Evolutionary conservation across 2,797 vertebrate genomes (phyloP).

Genomic region (Anisognathus igniventris): DNA sequence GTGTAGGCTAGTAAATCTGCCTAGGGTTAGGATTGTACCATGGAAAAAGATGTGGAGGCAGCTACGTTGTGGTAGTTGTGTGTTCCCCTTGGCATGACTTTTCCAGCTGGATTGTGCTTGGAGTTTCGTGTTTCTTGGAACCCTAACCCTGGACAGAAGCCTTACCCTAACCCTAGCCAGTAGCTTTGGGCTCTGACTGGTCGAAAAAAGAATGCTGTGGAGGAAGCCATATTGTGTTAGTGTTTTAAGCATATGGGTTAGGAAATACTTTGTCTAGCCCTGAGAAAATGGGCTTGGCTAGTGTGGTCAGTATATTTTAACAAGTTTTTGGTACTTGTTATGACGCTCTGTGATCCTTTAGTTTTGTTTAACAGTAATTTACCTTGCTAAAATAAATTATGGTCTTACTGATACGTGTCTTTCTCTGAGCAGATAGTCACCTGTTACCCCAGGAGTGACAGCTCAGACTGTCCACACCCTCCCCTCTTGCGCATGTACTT

Average conservation of each 20-base stretch:
- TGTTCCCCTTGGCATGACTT: too few relatives aligned
- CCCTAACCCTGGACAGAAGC: too few relatives aligned
- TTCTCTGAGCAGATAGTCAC: background rate
- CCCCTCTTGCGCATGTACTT: background rate
- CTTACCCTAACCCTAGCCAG: too few relatives aligned
- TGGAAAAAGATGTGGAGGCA: too few relatives aligned
- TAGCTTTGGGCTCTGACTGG: too few relatives aligned
- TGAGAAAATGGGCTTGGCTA: background rate
- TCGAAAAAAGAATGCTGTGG: fast-evolving
- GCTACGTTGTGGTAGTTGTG: too few relatives aligned
- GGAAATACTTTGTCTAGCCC: background rate
- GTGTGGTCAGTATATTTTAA: background rate
- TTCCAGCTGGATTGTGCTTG: too few relatives aligned
- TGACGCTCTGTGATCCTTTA: background rate
- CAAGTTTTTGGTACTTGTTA: background rate
- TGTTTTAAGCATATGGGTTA: background rate
- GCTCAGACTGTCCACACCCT: background rate
- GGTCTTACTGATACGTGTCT: background rate
- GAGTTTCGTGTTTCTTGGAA: too few relatives aligned
- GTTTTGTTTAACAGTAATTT: background rate
- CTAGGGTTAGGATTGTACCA: too few relatives aligned
- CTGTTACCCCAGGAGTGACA: background rate
- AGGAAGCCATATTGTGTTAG: too few relatives aligned
- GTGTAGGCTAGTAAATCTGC: too few relatives aligned
- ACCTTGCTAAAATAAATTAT: background rate